Conservation (phyloP, 2,797 vertebrate species). For the Sebastolobus altivelis region DNA sequence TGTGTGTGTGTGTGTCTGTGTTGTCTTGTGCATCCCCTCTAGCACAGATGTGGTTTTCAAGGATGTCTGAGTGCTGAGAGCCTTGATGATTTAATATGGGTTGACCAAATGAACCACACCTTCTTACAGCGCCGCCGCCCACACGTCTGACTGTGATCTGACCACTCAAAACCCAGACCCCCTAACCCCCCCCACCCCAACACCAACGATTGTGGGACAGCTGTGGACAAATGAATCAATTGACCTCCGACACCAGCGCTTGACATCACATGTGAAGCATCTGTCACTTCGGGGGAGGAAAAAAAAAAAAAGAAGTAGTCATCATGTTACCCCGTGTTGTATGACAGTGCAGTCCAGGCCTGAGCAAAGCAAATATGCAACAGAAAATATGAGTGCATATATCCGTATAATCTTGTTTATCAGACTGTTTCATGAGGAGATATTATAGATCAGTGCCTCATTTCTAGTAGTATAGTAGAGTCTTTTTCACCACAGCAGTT, state of each 20-base stretch:
- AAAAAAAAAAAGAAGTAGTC: slow-evolving; percentile 2
- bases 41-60: slow-evolving; percentile 79
- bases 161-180: slow-evolving; percentile 54
- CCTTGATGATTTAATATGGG: slow-evolving; percentile 82
- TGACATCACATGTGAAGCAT: slow-evolving; percentile 76
- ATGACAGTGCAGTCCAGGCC: slow-evolving; percentile 34
- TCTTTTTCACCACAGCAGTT: slow-evolving; percentile 25
- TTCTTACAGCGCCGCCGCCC: slow-evolving; percentile 56
- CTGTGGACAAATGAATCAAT: slow-evolving; percentile 80
- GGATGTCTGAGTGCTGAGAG: slow-evolving; percentile 79
- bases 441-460: slow-evolving; percentile 29
- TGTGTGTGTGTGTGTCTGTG: slow-evolving; percentile 38
- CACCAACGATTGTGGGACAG: slow-evolving; percentile 61
- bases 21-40: slow-evolving; percentile 39
- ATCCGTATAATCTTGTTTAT: slow-evolving; percentile 25
- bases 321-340: slow-evolving; percentile 62
- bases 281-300: slow-evolving; percentile 62
- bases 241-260: slow-evolving; percentile 73
- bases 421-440: slow-evolving; percentile 34
- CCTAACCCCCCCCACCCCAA: slow-evolving; percentile 12
- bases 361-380: slow-evolving; percentile 46
- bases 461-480: slow-evolving; percentile 6
- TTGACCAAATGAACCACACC: slow-evolving; percentile 84
- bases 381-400: slow-evolving; percentile 45
- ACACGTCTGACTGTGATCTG: slow-evolving; percentile 64